A percentile compares a stretch with the other conserved stretches of the same genome.
Conservation (phyloP, 2,797 vertebrate genomes). For the Mormyrus hasselquistii region DNA sequence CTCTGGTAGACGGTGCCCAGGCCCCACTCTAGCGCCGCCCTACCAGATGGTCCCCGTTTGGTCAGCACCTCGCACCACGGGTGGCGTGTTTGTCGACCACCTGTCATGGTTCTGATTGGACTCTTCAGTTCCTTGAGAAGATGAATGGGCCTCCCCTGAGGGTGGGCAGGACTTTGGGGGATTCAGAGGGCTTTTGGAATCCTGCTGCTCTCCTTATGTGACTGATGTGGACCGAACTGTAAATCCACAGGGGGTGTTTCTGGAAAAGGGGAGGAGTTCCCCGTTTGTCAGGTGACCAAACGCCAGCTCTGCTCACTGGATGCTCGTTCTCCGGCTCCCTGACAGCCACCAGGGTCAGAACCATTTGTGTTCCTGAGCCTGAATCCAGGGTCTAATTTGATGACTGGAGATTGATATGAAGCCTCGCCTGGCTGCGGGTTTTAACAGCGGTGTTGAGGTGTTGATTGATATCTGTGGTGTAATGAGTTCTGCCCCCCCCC, state of each 20-base stretch:
- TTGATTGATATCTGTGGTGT: not conserved
- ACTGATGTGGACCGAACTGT: not conserved
- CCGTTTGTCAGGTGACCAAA: not conserved
- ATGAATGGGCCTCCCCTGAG: not conserved
- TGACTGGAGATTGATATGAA: not conserved
- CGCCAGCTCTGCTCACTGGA: not conserved
- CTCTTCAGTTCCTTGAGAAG: not conserved
- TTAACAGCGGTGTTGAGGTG: not conserved
- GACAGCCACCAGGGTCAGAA: not conserved
- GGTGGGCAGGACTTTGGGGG: not conserved
- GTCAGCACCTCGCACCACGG: not conserved
- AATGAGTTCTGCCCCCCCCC: not conserved
- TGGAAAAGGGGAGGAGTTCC: not conserved
- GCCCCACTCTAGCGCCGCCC: not conserved
- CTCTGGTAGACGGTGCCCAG: not conserved
- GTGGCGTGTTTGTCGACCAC: not conserved
- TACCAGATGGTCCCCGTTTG: not conserved
- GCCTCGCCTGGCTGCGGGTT: not conserved
- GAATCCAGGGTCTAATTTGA: not conserved
- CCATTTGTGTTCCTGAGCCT: not conserved
- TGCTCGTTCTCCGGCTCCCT: not conserved
- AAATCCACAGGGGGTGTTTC: not conserved
- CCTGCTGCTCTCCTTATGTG: not conserved
- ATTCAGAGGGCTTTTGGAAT: not conserved
- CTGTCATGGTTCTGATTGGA: not conserved